phyloP scores from a whole-genome alignment of 2,797 vertebrate genomes.

The Bryconaethiops microstoma region DNA sequence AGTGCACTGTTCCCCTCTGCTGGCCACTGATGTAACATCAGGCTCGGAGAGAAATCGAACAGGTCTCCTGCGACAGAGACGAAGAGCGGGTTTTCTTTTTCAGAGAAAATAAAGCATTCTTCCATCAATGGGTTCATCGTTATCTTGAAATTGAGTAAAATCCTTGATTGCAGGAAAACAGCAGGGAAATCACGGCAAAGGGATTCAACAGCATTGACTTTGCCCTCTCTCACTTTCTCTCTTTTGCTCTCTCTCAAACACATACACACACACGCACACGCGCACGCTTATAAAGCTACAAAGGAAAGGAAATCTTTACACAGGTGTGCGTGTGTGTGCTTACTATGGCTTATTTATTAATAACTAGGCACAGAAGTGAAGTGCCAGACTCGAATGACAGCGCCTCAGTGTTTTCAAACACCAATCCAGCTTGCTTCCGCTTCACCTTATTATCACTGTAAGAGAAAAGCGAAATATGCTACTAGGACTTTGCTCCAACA shows the following conservation, averaged over 20 bases:
- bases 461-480: neutral
- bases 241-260: neutral
- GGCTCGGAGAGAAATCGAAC: neutral
- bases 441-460: conserved; percentile 3
- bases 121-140: conserved; percentile 29
- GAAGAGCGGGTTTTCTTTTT: conserved; percentile 3
- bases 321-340: conserved; percentile 1
- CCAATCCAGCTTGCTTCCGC: neutral
- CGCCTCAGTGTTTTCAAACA: neutral
- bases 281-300: neutral
- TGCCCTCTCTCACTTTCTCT: neutral
- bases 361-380: conserved; percentile 1
- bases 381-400: neutral
- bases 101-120: conserved; percentile 32
- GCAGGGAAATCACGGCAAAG: conserved; percentile 22
- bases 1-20: conserved; percentile 78
- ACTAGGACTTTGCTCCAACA: neutral
- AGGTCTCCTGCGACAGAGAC: conserved; percentile 5
- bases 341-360: conserved; percentile 9
- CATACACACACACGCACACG: neutral
- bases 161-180: conserved; percentile 18
- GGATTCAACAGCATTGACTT: conserved; percentile 37
- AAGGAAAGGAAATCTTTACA: neutral
- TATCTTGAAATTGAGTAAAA: conserved; percentile 38
- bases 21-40: conserved; percentile 61